Base-by-base conservation (phyloP, 2,113 vertebrate species). In the Cyprinus carpio region DNA sequence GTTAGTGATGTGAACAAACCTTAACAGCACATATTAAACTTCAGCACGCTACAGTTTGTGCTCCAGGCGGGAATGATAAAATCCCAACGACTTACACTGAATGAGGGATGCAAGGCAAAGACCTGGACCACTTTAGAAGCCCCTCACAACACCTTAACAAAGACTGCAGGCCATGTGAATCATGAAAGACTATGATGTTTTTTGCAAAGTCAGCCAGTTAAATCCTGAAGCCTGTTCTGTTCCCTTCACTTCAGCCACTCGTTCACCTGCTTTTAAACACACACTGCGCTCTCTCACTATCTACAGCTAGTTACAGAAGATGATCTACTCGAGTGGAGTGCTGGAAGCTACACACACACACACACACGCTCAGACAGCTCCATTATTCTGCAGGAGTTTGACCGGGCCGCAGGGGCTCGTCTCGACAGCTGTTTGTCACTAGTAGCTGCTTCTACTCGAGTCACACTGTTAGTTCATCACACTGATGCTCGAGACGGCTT, bases 281-380 rank as follows among this genome's bases (percentile, higher is more conserved):
- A 79, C 56, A 79, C 56, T 40, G 20, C 7, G 3, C 56, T 40
- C 20, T 62, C 31, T 40, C 56, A 40, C 40, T 25, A 60, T 79
- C 56, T 79, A 62, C 76, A 62, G 56, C 76, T 79, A 79, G 62
- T 79, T 60, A 79, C 76, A 79, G 13, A 25, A 79, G 54, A 62
- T 79, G 25, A 79, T 60, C 76, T 58, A 79, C 54, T 79, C 23
- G 31, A 79, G 10, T 62, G 34, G 34, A 71, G 67, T 5, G 67
- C 34, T 40, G 9, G 54, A n/a, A 79, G 54, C 29, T 16, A 46
- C 10, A 46, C 43, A 46, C 43, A 46, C 10, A 46, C 43, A 43
- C 40, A 43, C 40, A 43, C 40, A 43, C 9, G 9, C 43, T 12
- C 43, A 2, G 8, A 43, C 40, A 43, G 75, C 75, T 78, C 75